Base-by-base conservation (phyloP, 2,888 invertebrate genomes). In the Morpho helenor region DNA sequence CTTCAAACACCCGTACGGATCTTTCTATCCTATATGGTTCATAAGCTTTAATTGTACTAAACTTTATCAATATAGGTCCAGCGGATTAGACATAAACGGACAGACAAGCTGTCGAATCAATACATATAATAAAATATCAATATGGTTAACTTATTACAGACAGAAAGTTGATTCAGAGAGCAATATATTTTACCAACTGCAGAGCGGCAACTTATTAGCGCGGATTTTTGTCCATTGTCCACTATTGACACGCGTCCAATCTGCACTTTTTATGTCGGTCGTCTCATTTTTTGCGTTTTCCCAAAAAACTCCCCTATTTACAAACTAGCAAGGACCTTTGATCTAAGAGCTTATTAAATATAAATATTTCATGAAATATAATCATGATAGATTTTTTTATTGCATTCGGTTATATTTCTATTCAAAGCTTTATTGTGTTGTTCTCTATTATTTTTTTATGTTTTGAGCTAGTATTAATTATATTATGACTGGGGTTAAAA, bases 301-400 rank as follows among this genome's bases (percentile, higher is more conserved):
- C 39, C n/a, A 75, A 74, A 75, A 82, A 84, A 84, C 78, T 72
- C 83, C 87, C 90, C 88, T 87, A 87, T 87, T 87, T 84, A 79
- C 82, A 79, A 83, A 84, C 77, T 81, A 83, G 78, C 77, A 78
- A 78, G 77, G 89, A 91, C 91, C 91, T 91, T 89, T 91, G 89
- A 90, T 89, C 91, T 75, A 71, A 70, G 71, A 77, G 82, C 88
- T 87, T 88, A 91, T 91, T 90, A 90, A 88, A 88, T 81, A 78
- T 87, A 85, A 89, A 89, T 91, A 90, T 88, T 87, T 91, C 83
- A 91, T 80, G 76, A 76, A 78, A 77, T 67, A 75, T 76, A 77
- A 82, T 76, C 71, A 61, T 62, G 60, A 56, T 65, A 67, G 44
- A 31, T 60, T 65, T 67, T 61, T 67, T 58, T 52, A 55, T 60